Evolutionary conservation across 2,888 invertebrate genomes (phyloP), one percentile per base, ranked within the genome.

Genomic region (Neria commutata): DNA sequence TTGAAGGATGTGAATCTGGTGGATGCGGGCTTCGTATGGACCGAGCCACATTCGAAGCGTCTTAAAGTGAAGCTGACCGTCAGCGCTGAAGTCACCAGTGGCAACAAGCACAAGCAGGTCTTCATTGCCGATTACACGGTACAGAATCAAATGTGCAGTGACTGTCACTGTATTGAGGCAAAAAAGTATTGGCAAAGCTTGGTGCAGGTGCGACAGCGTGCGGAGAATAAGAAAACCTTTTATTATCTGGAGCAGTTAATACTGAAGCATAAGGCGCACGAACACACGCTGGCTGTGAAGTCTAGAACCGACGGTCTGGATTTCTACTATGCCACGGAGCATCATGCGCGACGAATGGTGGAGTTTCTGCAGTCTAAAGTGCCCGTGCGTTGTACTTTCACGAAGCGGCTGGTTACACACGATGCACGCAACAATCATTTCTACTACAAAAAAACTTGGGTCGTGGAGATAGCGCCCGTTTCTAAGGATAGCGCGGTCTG

Each of bases 11-110:
- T 98, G 0, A 93, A 95, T 75, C 84, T 99, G 16, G 86, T 97
- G 55, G 98, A 99, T 85, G 99, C 99, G 40, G 90, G 91, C 1
- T 99, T 99, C 84, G 88, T 97, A 3, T 99, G 98, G 98, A 99
- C 99, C 10, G 99, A 99, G 78, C 96, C 98, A 34, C 99, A 99
- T 84, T 99, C 98, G 1, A 97, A 95, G 81, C 87, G 99, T 66
- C 89, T 99, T 54, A 98, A 98, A 85, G 91, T 95, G 62, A 94
- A 95, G 83, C 82, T 99, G 56, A 96, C 95, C 1, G 91, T 99
- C 11, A 97, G 98, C 81, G 96, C 93, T 48, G 97, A 98, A 85
- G 91, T 98, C 1, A 85, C 94, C 76, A 92, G 93, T 23, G 95
- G 94, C 45, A 90, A 95, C 1, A 87, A 95, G 8, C 84, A 98